Evolutionary conservation across 53 echinoderm and acorn worm species (phyloP), one percentile per base, ranked within the genome.

Genomic region (Mesocentrotus franciscanus): DNA sequence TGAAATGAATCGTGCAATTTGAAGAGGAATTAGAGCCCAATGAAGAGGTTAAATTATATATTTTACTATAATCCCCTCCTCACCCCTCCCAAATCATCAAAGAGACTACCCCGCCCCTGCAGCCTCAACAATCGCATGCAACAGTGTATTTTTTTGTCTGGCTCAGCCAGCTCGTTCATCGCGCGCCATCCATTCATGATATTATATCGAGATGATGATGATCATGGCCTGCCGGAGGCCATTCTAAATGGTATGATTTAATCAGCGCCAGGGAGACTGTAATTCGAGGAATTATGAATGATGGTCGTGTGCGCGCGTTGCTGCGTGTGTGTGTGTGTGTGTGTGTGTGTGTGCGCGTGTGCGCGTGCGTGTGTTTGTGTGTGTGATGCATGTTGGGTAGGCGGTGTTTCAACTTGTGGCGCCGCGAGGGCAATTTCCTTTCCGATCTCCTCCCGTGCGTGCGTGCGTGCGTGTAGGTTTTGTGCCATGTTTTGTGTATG

Each of bases 221-320:
- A 92, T 92, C 92, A 92, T 92, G 78, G 74, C 26, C 22, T 49
- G 75, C 93, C 93, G 29, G 56, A 72, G 93, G 93, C 93, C 78
- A 93, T 93, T 93, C 58, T 93, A 93, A 93, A 93, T 93, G 74
- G 93, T 93, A 93, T 93, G 93, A 93, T 93, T 93, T 72, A 93
- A 93, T 93, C 93, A 93, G 78, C 32, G 92, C 61, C 14, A 61
- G 78, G 30, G 74, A 93, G 93, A 93, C 93, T 49, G 93, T 93
- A 93, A 93, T 93, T 74, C 93, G 93, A 76, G 78, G 93, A 93
- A 93, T 93, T 93, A 93, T 93, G 93, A 93, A 57, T 78, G 93
- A 93, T 93, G 93, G 61, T 70, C 68, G 33, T 6, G 92, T 92
- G 92, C n/a, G 64, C 89, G 89, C 92, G 68, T 92, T 34, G 59